Evolutionary conservation across 2,888 invertebrate species (phyloP), one percentile per base, ranked within the genome.

Genomic region (Plebejus anna): DNA sequence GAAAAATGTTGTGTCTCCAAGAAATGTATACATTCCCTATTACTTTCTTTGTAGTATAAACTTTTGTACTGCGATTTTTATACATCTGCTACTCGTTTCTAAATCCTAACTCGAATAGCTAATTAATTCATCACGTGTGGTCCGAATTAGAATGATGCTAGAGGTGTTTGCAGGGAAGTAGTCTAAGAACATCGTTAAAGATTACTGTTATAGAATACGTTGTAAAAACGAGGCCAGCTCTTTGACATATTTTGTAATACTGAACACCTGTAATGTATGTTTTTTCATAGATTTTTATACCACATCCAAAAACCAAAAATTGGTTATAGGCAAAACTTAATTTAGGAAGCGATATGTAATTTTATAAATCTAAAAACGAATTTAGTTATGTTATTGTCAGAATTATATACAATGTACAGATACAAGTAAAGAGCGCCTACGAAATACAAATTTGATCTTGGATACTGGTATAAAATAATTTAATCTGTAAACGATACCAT

Each of bases 251-350:
- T 80, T 80, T 80, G 66, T 82, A 83, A 85, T 85, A 85, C 83
- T 85, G 81, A 86, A 82, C 83, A 82, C 80, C 78, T 77, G 78
- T 80, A 76, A 81, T 76, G 75, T 7, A 55, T 55, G 4, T 72
- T 73, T 28, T 38, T 55, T 51, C 16, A 73, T 81, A 80, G 80
- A 76, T 80, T 77, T 83, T 83, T 84, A 85, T 85, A 89, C 88
- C 89, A 88, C 82, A 85, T 82, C 87, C 88, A 89, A 89, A 89
- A 86, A 89, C 88, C 89, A 82, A 86, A 84, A 72, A 84, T 84
- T 84, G 82, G 80, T 78, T 78, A 75, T 77, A 80, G 80, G 79
- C 78, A 77, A 77, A 80, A 80, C 75, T 76, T 77, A 80, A 77
- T 59, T 76, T 75, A 77, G 78, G 76, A 79, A 76, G 78, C 78